A percentile compares a stretch with the other conserved stretches of the same genome.
phyloP scores from a whole-genome alignment of 2,888 invertebrate genomes.

The Xestia c-nigrum region DNA sequence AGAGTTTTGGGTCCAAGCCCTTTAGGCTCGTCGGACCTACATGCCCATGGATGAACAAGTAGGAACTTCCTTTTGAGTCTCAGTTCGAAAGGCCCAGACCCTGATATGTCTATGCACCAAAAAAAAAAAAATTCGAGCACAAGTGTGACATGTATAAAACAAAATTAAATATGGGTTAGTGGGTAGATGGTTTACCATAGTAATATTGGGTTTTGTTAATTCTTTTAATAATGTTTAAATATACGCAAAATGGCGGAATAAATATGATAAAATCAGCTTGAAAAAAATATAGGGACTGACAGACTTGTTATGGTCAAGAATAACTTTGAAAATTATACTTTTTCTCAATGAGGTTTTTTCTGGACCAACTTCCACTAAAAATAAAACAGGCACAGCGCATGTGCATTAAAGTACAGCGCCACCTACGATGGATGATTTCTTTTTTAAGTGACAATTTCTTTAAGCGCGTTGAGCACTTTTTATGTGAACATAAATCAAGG shows the following conservation, averaged over 20 bases:
- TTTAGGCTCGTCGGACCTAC: background rate
- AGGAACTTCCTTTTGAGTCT: background rate
- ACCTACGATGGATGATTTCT: too few relatives aligned
- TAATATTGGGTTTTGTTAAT: slow-evolving; percentile 1
- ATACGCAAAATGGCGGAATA: background rate
- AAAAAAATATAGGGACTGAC: background rate
- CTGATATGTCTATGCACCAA: background rate
- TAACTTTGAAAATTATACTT: background rate
- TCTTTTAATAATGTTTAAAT: background rate
- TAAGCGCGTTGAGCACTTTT: too few relatives aligned
- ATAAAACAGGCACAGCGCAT: too few relatives aligned
- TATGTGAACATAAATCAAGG: too few relatives aligned
- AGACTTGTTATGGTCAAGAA: background rate
- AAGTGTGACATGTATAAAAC: background rate
- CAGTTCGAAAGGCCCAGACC: background rate
- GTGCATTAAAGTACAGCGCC: too few relatives aligned
- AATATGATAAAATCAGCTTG: background rate
- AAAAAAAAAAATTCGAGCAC: background rate
- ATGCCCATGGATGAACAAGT: background rate
- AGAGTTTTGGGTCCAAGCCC: slow-evolving; percentile 2
- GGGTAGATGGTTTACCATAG: background rate
- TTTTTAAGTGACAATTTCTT: too few relatives aligned
- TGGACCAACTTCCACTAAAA: too few relatives aligned
- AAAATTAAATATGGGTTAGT: background rate
- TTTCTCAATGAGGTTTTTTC: background rate